phyloP scores from a whole-genome alignment of 1,140 invertebrate genomes.

The Leptoteleia sp. region DNA sequence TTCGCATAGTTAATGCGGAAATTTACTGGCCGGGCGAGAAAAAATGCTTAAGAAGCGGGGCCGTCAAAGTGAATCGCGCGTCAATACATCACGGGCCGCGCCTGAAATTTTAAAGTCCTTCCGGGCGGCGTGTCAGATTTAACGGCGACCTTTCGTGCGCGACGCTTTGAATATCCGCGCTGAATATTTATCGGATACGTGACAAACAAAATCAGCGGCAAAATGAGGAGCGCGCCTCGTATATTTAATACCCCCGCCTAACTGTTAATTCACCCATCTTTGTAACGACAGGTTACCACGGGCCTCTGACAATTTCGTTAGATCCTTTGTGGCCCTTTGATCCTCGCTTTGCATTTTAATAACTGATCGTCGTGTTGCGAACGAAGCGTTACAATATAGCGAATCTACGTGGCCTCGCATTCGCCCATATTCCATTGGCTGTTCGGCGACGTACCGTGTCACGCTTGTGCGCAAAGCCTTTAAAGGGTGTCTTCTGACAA shows the following conservation, averaged over 20 bases:
- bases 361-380: slow-evolving; percentile 63
- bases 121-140: neutral
- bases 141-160: slow-evolving; percentile 2
- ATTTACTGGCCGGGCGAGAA: slow-evolving; percentile 1
- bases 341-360: slow-evolving; percentile 70
- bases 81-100: slow-evolving; percentile 9
- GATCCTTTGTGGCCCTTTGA: slow-evolving; percentile 64
- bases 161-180: slow-evolving; percentile 31
- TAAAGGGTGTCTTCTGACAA: slow-evolving; percentile 62
- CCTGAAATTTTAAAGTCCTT: slow-evolving; percentile 24
- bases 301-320: slow-evolving; percentile 60
- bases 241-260: slow-evolving; percentile 30
- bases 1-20: neutral
- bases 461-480: slow-evolving; percentile 25
- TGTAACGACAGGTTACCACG: slow-evolving; percentile 58
- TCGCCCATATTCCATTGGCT: slow-evolving; percentile 43
- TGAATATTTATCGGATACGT: slow-evolving; percentile 58
- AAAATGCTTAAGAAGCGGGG: slow-evolving; percentile 9
- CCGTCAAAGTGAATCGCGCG: slow-evolving; percentile 8
- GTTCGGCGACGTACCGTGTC: slow-evolving; percentile 31
- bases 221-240: slow-evolving; percentile 39
- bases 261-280: slow-evolving; percentile 56
- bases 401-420: slow-evolving; percentile 30
- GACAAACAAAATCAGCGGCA: slow-evolving; percentile 52
- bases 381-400: slow-evolving; percentile 48